Base-by-base conservation (phyloP, 2,113 vertebrate species). In the Phyllopteryx taeniolatus region DNA sequence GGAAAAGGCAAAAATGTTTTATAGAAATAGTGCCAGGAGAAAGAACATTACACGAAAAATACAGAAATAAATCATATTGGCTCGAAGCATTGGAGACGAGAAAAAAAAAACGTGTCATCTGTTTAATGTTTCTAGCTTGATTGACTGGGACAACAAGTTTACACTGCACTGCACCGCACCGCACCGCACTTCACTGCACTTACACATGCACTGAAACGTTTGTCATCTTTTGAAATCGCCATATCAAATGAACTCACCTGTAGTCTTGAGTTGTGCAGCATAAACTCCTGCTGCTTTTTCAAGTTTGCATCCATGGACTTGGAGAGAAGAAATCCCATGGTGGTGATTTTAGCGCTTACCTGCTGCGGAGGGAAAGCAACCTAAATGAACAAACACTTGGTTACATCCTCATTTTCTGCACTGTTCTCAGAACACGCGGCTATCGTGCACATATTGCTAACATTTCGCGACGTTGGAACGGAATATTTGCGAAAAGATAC, bases 321-420 rank as follows among this genome's bases (percentile, higher is more conserved):
- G 0, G 95, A 96, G 31, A 95, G 91, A 1, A 95, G 10, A 53
- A 95, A 91, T 1, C 95, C 95, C 97, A 95, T 94, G 33, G 57
- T 85, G 60, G 61, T 72, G 71, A 76, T 44, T 4, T 10, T 63
- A 1, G 8, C n/a, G 8, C 60, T 62, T 7, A 43, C 17, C 62
- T n/a, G 39, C 2, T 5, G 35, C 2, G 35, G n/a, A n/a, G n/a
- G 6, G 67, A 57, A 27, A 57, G 10, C 9, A 6, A 57, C 4
- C 11, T 31, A 14, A 31, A 6, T 31, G 22, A 0, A 59, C 22
- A 57, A 57, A 57, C 22, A 27, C 3, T 12, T 14, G 12, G 31
- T 60, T 15, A 35, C 31, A 4, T 35, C 5, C 5, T 17, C 31
- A 17, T 17, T 35, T 61, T 0, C 17, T 15, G 31, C 7, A 61